These are phyloP conservation scores for Gymnogyps californianus DNA, from an alignment of 2,113 vertebrate genomes.

Conservation along the genomic window DNA sequence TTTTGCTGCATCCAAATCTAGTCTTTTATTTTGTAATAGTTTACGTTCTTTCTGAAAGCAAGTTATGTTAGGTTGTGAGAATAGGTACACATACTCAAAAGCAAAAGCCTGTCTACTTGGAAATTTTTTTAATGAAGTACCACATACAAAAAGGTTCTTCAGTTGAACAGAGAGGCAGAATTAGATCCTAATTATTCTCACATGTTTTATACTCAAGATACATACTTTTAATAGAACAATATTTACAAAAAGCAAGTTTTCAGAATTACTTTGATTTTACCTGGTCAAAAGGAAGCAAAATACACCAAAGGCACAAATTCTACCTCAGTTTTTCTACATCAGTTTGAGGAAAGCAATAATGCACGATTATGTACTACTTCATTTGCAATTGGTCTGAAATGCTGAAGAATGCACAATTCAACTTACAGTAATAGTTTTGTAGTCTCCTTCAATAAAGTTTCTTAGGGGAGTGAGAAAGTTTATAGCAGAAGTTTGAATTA, in stretches of 20 bases:
- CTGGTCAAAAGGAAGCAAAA: background rate
- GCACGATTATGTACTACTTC: background rate
- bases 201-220: background rate
- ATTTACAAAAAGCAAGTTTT: background rate
- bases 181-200: background rate
- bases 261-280: background rate
- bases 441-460: slow-evolving; percentile 98
- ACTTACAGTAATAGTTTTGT: slow-evolving; percentile 98
- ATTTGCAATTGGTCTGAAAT: background rate
- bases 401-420: background rate
- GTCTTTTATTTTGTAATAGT: slow-evolving; percentile 91
- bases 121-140: background rate
- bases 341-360: background rate
- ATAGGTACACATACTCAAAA: background rate
- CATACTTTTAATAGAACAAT: background rate
- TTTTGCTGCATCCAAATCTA: slow-evolving; percentile 98
- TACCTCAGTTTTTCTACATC: background rate
- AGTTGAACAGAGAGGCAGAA: background rate
- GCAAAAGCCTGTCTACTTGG: background rate
- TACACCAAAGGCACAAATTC: background rate
- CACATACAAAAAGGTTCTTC: background rate
- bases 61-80: background rate
- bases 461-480: slow-evolving; percentile 97
- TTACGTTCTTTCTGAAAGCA: slow-evolving; percentile 92
- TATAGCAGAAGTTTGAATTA: slow-evolving; percentile 92